A percentile compares a stretch with the other conserved stretches of the same genome.
Conservation (phyloP, 2,888 invertebrate genomes). For the Sericinus montela region DNA sequence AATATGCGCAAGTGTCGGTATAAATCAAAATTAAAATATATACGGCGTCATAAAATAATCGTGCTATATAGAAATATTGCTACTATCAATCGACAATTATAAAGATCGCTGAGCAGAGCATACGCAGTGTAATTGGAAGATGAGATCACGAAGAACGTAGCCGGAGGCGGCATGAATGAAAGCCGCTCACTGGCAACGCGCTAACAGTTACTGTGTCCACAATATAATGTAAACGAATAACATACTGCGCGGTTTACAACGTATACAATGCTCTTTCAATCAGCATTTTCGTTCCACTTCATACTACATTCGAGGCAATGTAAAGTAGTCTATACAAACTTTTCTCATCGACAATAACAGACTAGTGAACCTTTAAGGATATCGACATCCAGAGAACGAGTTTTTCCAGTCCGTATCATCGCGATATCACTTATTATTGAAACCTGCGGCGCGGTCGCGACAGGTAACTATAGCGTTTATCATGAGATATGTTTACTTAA, state of each 20-base stretch:
- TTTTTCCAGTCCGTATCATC: conserved; percentile 79
- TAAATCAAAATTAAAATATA: conserved; percentile 14
- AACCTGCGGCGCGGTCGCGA: conserved; percentile 72
- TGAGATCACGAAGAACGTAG: conserved; percentile 74
- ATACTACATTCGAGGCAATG: conserved; percentile 31
- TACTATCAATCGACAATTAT: conserved; percentile 60
- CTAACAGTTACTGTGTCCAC: conserved; percentile 46
- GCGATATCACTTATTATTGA: conserved; percentile 79
- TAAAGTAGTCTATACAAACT: conserved; percentile 22
- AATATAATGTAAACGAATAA: conserved; percentile 42
- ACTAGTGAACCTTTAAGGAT: conserved; percentile 67
- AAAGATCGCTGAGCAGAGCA: conserved; percentile 59
- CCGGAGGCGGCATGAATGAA: conserved; percentile 77
- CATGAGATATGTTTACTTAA: conserved; percentile 63
- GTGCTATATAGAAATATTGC: conserved; percentile 32
- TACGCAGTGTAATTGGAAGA: conserved; percentile 73
- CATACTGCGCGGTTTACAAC: conserved; percentile 22
- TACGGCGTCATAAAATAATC: conserved; percentile 13
- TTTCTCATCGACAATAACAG: conserved; percentile 31
- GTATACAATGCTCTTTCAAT: conserved; percentile 37
- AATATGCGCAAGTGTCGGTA: conserved; percentile 8
- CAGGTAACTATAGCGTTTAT: conserved; percentile 76
- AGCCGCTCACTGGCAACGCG: conserved; percentile 68
- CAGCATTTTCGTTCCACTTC: not conserved
- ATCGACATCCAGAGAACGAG: conserved; percentile 76